Evolutionary conservation across 2,888 invertebrate genomes (phyloP).

Genomic region (Acrobasis repandana): DNA sequence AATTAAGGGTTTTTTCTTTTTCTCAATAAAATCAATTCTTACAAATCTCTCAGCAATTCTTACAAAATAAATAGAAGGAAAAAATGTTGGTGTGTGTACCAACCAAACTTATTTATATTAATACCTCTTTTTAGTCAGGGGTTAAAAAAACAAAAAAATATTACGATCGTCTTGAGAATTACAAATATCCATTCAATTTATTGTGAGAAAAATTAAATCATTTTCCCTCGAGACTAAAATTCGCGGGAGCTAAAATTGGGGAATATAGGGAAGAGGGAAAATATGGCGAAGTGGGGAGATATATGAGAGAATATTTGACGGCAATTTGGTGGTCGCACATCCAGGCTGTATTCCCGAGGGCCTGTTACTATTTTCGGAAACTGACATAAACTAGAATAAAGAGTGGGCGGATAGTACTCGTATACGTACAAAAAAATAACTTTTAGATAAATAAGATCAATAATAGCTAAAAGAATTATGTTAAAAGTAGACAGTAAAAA

Average conservation of each 20-base stretch:
- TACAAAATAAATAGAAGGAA: too few species aligned
- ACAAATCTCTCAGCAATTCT: too few species aligned
- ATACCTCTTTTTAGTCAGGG: too few species aligned
- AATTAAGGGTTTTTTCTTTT: too few species aligned
- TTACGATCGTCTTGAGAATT: not conserved
- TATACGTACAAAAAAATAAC: not conserved
- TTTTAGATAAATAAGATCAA: not conserved
- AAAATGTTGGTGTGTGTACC: too few species aligned
- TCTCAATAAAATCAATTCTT: too few species aligned
- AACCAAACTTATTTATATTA: too few species aligned
- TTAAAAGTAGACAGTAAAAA: too few species aligned
- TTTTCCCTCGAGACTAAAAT: conserved; percentile 31
- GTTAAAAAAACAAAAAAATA: not conserved
- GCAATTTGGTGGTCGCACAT: conserved; percentile 12
- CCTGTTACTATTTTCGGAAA: conserved; percentile 2
- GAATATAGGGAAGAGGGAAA: conserved; percentile 22
- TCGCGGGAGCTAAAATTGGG: conserved; percentile 32
- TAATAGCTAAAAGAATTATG: too few species aligned
- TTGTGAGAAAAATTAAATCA: conserved; percentile 30
- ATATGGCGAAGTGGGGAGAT: not conserved
- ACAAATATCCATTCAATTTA: conserved; percentile 28
- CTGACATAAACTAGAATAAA: conserved; percentile 11
- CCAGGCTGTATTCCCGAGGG: conserved; percentile 1
- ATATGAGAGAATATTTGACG: not conserved
- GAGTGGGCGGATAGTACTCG: not conserved